Percentiles rank a stretch among this genome's conserved stretches.
Conservation (phyloP, 2,113 vertebrate genomes). For the Lophochroa leadbeateri region DNA sequence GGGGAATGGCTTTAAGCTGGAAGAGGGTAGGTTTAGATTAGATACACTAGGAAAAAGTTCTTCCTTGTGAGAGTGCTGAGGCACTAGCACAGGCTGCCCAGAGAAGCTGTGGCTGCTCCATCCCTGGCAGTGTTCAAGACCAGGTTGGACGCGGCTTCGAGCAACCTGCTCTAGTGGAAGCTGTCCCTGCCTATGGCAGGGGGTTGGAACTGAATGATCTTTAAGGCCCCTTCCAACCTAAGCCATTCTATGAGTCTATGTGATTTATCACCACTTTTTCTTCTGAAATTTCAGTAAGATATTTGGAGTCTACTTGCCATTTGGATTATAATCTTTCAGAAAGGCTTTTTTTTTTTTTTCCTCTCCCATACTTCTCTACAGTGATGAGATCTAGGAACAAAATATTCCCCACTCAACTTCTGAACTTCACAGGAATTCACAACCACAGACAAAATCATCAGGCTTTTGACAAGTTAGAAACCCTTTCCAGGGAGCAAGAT, state of each 20-base stretch:
- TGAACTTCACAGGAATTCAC: not conserved
- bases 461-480: not conserved
- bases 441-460: not conserved
- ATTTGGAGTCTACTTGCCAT: not conserved
- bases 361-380: not conserved
- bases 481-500: not conserved
- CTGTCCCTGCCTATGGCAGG: not conserved
- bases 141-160: not conserved
- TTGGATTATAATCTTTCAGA: not conserved
- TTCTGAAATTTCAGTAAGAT: not conserved
- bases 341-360: not conserved
- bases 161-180: not conserved
- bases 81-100: not conserved
- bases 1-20: not conserved
- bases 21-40: not conserved
- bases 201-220: not conserved
- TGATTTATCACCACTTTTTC: not conserved
- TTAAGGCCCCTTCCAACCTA: not conserved
- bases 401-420: not conserved
- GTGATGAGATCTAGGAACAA: not conserved
- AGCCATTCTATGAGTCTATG: not conserved
- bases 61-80: not conserved
- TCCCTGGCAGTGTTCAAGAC: not conserved
- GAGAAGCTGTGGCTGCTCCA: not conserved
- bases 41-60: not conserved